Percentiles rank a stretch among this genome's conserved stretches.
Evolutionary conservation across 1,140 invertebrate species (phyloP).

Genomic region (Lysiphlebus fabarum): DNA sequence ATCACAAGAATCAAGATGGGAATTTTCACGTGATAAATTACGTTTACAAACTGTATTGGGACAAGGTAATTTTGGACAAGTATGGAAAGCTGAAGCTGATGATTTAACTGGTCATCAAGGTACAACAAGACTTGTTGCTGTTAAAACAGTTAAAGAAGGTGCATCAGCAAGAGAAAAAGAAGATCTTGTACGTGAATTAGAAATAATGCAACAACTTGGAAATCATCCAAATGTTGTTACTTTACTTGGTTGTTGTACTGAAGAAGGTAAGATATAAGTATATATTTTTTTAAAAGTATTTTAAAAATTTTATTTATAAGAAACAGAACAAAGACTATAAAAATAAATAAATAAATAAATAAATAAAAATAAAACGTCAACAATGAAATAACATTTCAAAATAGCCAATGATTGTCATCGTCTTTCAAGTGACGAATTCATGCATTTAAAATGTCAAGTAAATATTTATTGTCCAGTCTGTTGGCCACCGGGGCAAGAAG

Average conservation of each 20-base stretch:
- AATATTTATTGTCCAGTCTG: no score
- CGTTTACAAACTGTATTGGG: slow-evolving; percentile 74
- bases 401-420: no score
- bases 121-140: slow-evolving; percentile 73
- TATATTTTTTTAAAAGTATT: no score
- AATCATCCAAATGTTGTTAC: slow-evolving; percentile 84
- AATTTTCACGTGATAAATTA: slow-evolving; percentile 75
- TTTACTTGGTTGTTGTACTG: slow-evolving; percentile 78
- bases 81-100: slow-evolving; percentile 80
- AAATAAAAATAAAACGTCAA: no score
- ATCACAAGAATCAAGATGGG: slow-evolving; percentile 65
- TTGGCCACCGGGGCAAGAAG: no score
- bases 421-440: no score
- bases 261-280: slow-evolving; percentile 62
- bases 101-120: slow-evolving; percentile 74
- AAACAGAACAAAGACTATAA: no score
- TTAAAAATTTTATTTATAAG: no score
- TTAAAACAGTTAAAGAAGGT: slow-evolving; percentile 75
- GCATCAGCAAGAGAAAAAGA: slow-evolving; percentile 73
- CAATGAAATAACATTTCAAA: background rate
- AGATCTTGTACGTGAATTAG: slow-evolving; percentile 72
- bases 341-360: no score
- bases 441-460: no score
- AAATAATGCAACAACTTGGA: slow-evolving; percentile 81
- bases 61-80: slow-evolving; percentile 82